Percentiles rank a stretch among this genome's conserved stretches.
These are phyloP conservation scores for Frieseomelitta varia DNA, from an alignment of 1,140 invertebrate species.

Conservation along the genomic window DNA sequence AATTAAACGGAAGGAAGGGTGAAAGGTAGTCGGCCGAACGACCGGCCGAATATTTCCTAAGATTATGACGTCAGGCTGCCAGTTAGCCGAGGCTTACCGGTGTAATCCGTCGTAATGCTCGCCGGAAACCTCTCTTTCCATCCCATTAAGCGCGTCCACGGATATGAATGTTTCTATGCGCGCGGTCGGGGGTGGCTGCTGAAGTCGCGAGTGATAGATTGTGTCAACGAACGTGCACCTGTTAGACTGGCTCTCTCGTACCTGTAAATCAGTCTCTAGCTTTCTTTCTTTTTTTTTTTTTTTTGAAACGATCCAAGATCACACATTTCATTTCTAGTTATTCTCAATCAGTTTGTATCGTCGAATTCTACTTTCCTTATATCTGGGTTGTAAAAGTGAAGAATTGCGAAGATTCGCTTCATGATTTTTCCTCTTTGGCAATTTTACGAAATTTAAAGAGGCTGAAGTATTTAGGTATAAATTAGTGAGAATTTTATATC, in stretches of 20 bases:
- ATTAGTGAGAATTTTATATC: too few species aligned
- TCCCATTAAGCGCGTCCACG: conserved; percentile 25
- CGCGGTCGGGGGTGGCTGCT: background rate
- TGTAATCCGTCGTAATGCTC: conserved; percentile 81
- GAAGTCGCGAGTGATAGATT: background rate
- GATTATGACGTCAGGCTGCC: conserved; percentile 81
- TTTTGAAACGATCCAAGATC: too few species aligned
- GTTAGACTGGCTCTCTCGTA: background rate
- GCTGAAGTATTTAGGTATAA: too few species aligned
- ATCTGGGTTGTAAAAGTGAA: too few species aligned
- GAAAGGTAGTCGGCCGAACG: conserved; percentile 57
- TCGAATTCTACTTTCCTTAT: too few species aligned
- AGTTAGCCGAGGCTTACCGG: conserved; percentile 77
- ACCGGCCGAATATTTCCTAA: conserved; percentile 78
- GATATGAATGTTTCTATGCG: conserved; percentile 13
- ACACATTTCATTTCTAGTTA: too few species aligned
- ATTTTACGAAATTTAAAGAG: too few species aligned
- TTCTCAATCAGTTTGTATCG: too few species aligned
- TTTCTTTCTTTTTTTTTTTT: too few species aligned
- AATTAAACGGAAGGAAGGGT: conserved; percentile 20
- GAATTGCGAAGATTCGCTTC: too few species aligned
- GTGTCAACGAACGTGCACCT: background rate
- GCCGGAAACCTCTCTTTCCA: conserved; percentile 8
- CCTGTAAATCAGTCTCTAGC: background rate
- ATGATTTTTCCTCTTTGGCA: too few species aligned